Base-by-base conservation (phyloP, 2,888 invertebrate species). In the Parnassius orleans region DNA sequence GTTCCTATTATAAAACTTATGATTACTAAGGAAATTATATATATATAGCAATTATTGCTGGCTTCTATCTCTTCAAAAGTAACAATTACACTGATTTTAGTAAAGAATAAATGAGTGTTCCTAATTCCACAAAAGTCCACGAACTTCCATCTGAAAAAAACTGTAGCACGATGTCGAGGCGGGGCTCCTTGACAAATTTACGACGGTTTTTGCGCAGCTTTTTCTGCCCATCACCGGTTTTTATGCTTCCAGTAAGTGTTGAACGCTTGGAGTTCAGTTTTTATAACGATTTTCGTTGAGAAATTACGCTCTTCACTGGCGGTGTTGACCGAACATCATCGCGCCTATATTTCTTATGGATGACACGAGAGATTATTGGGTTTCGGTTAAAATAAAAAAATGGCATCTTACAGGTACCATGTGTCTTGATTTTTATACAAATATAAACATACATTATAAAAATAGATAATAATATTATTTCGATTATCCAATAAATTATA, bases 261-360 rank as follows among this genome's bases (percentile, higher is more conserved):
- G 63, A 77, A 74, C 72, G 77, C 75, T 77, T 73, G 62, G 68
- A 72, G 70, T 67, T 65, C 57, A 69, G 67, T 68, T 72, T 68
- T 74, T 78, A 73, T 67, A 66, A 66, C 53, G 63, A 67, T 65
- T 59, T 72, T 72, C 69, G 63, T 61, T 70, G 71, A 71, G 67
- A 77, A 76, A 78, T 81, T 79, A 79, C 78, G 75, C 72, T 73
- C 76, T 70, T 74, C 78, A 68, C 71, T 72, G 55, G 69, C 80
- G 77, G 82, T 83, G 83, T 80, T 75, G 82, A 78, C 68, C 73
- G 64, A 76, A 78, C 77, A 72, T 79, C 80, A 81, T 79, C 69
- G 50, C 69, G 70, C 64, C 52, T 61, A 64, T 69, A 65, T 68
- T 66, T 68, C 51, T 59, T 65, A 61, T 67, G 65, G 64, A 64